phyloP scores from a whole-genome alignment of 2,888 invertebrate species.

The Spicauda simplicius region DNA sequence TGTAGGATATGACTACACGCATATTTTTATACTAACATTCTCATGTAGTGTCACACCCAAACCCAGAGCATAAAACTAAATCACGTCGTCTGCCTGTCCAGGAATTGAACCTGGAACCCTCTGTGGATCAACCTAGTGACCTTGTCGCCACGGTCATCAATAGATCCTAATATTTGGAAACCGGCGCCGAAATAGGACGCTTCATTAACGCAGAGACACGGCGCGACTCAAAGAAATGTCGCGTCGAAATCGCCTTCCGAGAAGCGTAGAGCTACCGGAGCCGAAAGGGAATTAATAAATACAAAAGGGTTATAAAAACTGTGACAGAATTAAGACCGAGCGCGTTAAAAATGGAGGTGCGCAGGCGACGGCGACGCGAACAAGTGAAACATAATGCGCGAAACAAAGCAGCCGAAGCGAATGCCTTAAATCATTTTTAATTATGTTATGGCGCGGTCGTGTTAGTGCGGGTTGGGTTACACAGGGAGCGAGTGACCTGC shows the following conservation, averaged over 20 bases:
- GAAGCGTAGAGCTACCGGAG: slow-evolving; percentile 82
- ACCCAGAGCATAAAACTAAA: too few relatives aligned
- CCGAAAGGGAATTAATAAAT: slow-evolving; percentile 82
- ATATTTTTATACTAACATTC: too few relatives aligned
- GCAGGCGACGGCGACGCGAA: slow-evolving; percentile 75
- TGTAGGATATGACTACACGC: too few relatives aligned
- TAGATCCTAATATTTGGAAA: slow-evolving; percentile 33
- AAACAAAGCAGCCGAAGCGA: slow-evolving; percentile 85
- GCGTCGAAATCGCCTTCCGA: slow-evolving; percentile 80
- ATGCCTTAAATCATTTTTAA: slow-evolving; percentile 85
- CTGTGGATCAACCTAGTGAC: too few relatives aligned
- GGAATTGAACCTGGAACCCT: not conserved
- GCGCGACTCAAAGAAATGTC: slow-evolving; percentile 77
- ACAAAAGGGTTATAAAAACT: slow-evolving; percentile 84
- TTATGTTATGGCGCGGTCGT: slow-evolving; percentile 82
- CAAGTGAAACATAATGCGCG: slow-evolving; percentile 85
- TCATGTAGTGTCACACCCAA: too few relatives aligned
- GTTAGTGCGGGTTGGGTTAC: slow-evolving; percentile 69
- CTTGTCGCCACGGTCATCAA: slow-evolving; percentile 8
- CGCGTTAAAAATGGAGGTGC: slow-evolving; percentile 77
- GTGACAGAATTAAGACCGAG: slow-evolving; percentile 83
- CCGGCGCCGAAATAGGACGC: slow-evolving; percentile 78
- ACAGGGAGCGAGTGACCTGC: slow-evolving; percentile 50
- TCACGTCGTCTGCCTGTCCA: too few relatives aligned
- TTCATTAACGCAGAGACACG: slow-evolving; percentile 78